Evolutionary conservation across 2,797 vertebrate genomes (phyloP).

Genomic region (Epinephelus coioides): DNA sequence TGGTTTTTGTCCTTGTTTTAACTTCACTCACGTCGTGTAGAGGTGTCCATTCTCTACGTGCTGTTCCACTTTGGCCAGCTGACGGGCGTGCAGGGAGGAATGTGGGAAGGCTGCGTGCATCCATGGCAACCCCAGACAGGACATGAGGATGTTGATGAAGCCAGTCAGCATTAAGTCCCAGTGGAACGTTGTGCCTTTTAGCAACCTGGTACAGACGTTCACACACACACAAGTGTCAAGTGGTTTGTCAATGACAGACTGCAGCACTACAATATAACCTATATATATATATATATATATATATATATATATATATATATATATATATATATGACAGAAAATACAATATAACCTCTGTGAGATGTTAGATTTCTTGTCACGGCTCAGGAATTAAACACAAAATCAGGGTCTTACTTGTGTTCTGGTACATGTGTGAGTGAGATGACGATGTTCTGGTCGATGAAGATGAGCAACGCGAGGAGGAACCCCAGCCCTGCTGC

Average conservation of each 20-base stretch:
- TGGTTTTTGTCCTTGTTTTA: background rate
- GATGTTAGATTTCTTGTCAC: too few relatives aligned
- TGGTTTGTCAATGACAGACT: conserved; percentile 10
- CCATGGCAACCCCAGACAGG: conserved; percentile 95
- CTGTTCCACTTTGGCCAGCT: conserved; percentile 94
- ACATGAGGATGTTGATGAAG: conserved; percentile 94
- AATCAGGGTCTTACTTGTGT: conserved; percentile 88
- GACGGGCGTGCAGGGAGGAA: conserved; percentile 93
- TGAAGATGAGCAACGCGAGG: conserved; percentile 95
- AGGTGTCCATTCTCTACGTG: conserved; percentile 94
- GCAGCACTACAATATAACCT: background rate
- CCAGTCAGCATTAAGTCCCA: conserved; percentile 97
- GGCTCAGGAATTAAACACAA: background rate
- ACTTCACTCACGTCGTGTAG: conserved; percentile 91
- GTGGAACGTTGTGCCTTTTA: conserved; percentile 96
- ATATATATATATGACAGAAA: background rate
- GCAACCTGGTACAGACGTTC: conserved; percentile 84
- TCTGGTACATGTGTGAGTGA: conserved; percentile 94
- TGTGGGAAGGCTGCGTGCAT: conserved; percentile 97
- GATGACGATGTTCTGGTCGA: conserved; percentile 97
- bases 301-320: background rate
- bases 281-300: background rate
- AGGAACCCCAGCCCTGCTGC: conserved; percentile 93
- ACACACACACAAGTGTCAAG: conserved; percentile 24
- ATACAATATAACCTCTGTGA: background rate